Conservation (phyloP, 2,888 invertebrate species). For the Drosophila mettleri region DNA sequence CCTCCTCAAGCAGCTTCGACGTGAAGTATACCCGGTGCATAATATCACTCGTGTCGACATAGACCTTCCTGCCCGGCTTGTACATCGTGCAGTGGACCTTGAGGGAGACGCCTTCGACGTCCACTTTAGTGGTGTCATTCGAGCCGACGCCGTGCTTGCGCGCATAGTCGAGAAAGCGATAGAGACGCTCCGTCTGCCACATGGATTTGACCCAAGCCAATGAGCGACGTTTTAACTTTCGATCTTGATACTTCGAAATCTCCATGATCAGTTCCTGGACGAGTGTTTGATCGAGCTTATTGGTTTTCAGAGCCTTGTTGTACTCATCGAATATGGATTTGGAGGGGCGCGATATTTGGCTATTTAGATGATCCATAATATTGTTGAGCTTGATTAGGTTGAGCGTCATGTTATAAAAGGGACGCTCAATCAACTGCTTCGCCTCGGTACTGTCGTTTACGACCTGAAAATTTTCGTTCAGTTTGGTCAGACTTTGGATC, state of each 20-base stretch:
- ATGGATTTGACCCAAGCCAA: constrained; percentile 41
- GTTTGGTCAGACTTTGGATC: not conserved
- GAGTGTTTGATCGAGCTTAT: not conserved
- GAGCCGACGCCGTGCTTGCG: constrained; percentile 8
- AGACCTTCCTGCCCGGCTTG: not conserved
- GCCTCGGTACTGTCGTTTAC: not conserved
- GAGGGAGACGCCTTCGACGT: constrained; percentile 1
- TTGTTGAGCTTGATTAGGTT: constrained; percentile 37
- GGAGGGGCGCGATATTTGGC: constrained; percentile 28
- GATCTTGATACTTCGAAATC: not conserved
- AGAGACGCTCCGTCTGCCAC: constrained; percentile 53
- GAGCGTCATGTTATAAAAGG: constrained; percentile 21
- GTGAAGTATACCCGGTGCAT: constrained; percentile 46
- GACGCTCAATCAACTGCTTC: constrained; percentile 4
- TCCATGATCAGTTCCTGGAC: constrained; percentile 14
- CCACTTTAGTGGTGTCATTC: not conserved
- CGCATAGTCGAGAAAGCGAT: constrained; percentile 8
- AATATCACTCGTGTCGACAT: constrained; percentile 34
- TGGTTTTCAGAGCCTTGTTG: accelerated
- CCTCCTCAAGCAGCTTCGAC: constrained; percentile 32
- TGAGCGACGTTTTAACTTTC: not conserved
- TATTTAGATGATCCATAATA: constrained; percentile 20
- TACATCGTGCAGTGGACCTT: constrained; percentile 27
- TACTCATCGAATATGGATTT: constrained; percentile 33
- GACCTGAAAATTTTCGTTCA: constrained; percentile 39